Base-by-base conservation (phyloP, 2,113 vertebrate species). In the Microtus pennsylvanicus region DNA sequence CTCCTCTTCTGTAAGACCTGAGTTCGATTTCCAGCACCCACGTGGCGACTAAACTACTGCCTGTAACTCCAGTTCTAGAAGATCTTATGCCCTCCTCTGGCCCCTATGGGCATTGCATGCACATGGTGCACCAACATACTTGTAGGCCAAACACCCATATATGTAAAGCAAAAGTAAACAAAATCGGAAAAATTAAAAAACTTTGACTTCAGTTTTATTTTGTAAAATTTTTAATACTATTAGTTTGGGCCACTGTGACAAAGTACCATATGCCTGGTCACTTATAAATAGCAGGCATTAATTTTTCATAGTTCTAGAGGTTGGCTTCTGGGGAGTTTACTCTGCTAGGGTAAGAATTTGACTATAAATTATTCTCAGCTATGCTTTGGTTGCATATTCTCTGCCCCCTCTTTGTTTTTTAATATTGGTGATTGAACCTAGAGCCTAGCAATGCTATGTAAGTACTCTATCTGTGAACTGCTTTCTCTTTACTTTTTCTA, bases 291-390 rank as follows among this genome's bases (percentile, higher is more conserved):
- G 67, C 38, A n/a, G 30, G 19, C 70, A 67, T 69, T 90, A 69
- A 38, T 33, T 94, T 77, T 38, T 85, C 70, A 47, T 21, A 55
- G 45, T 70, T 72, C 50, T 94, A 35, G 50, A 85, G 52, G 13
- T 78, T 78, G 52, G 58, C 58, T 58, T 58, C 58, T 58, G 6
- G 58, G 19, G 19, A 58, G 19, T 58, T 58, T 58, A 58, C 58
- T 58, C 58, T 58, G 6, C 58, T 58, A 58, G 58, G 76, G 24
- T 94, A 93, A 94, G 65, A 47, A 87, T 96, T 94, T 72, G 30
- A 63, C 47, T 69, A n/a, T 81, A 92, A 92, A 89, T 96, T 89
- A 95, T 65, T 45, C 47, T 94, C 47, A 89, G 61, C 35, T 70
- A 28, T 96, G 67, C 67, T 95, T 97, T 95, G 67, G 67, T 42